phyloP scores from a whole-genome alignment of 2,888 invertebrate species.

The Peribatodes rhomboidaria region DNA sequence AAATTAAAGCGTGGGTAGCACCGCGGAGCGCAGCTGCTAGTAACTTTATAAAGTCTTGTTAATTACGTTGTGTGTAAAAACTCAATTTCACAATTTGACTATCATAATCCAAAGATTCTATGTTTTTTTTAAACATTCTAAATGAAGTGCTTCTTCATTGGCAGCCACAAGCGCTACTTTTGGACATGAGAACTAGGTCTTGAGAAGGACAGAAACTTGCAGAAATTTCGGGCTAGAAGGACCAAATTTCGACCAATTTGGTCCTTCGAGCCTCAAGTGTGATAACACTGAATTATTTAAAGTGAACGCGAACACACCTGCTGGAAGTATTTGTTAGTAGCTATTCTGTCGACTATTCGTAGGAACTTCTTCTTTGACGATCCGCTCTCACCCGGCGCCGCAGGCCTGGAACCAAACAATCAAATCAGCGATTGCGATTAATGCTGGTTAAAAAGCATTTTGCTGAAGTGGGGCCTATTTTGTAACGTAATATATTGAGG shows the following conservation, averaged over 20 bases:
- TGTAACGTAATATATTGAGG: no score
- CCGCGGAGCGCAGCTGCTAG: no score
- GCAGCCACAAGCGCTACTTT: no score
- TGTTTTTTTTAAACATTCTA: no score
- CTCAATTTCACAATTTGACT: no score
- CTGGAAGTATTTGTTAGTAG: constrained; percentile 95
- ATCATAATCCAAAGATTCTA: no score
- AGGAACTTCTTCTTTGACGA: constrained; percentile 90
- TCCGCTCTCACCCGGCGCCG: constrained; percentile 76
- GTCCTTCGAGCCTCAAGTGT: background rate
- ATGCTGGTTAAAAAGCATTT: no score
- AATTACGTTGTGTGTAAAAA: no score
- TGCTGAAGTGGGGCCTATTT: no score
- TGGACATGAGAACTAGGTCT: background rate
- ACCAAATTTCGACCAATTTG: background rate
- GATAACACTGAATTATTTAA: background rate
- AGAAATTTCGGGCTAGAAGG: background rate
- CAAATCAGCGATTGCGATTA: background rate
- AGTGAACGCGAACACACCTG: constrained; percentile 79
- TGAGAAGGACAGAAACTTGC: background rate
- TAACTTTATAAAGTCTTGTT: no score
- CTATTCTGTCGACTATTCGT: constrained; percentile 93
- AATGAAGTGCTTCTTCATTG: no score
- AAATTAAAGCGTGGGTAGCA: no score
- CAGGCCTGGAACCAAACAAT: constrained; percentile 49